Conservation (phyloP, 2,113 vertebrate genomes). For the Bubalus kerabau region DNA sequence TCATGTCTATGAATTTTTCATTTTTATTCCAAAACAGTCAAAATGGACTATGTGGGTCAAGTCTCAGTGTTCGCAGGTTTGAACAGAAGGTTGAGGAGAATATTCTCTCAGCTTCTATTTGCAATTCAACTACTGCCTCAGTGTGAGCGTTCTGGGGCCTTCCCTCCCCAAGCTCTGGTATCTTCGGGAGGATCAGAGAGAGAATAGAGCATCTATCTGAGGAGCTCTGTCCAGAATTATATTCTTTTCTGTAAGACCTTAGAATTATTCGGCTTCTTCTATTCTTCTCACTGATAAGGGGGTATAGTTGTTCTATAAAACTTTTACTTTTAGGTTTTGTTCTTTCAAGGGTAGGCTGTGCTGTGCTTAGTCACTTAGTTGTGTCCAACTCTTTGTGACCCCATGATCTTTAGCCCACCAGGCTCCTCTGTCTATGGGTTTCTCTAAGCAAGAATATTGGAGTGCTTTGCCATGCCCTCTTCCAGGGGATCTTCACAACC, state of each 20-base stretch:
- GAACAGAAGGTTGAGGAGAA: constrained; percentile 65
- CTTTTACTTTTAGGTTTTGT: constrained; percentile 18
- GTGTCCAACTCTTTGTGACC: background rate
- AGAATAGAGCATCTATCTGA: background rate
- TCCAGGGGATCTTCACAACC: background rate
- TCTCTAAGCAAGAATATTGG: background rate
- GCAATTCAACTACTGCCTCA: constrained; percentile 56
- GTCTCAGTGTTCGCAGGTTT: constrained; percentile 49
- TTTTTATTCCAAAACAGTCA: constrained; percentile 44
- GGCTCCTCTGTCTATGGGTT: background rate
- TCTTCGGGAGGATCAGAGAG: constrained; percentile 47
- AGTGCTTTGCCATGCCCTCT: background rate
- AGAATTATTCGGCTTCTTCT: background rate
- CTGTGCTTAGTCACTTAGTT: background rate
- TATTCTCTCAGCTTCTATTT: constrained; percentile 58
- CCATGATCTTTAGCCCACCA: background rate
- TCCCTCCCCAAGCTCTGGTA: constrained; percentile 19
- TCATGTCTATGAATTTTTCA: constrained; percentile 60
- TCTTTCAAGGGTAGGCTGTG: background rate
- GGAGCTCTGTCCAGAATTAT: background rate
- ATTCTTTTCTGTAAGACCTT: background rate
- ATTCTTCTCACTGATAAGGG: background rate
- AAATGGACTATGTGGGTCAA: constrained; percentile 56
- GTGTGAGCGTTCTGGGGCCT: background rate
- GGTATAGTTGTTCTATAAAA: background rate